Evolutionary conservation across 2,888 invertebrate species (phyloP).

Genomic region (Omphaloscelis lunosa): DNA sequence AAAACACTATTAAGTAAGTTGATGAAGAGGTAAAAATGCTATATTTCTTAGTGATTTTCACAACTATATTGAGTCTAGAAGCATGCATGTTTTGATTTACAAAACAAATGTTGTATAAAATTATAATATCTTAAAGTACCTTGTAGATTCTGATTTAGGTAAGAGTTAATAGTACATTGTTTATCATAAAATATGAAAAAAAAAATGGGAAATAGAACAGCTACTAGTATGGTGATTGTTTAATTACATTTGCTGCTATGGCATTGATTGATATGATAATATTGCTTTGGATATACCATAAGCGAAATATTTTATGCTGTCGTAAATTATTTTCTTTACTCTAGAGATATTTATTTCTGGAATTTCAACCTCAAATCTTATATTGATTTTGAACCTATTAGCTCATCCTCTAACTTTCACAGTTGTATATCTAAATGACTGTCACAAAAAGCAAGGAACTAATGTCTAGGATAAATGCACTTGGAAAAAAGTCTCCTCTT

Average conservation of each 20-base stretch:
- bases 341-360: too few relatives aligned
- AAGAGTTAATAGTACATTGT: neutral
- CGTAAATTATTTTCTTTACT: neutral
- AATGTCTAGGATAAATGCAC: too few relatives aligned
- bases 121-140: neutral
- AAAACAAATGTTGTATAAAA: neutral
- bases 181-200: too few relatives aligned
- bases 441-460: neutral
- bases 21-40: constrained; percentile 5
- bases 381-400: neutral
- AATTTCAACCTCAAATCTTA: neutral
- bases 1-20: constrained; percentile 86
- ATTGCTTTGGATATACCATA: neutral
- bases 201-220: too few relatives aligned
- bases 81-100: neutral
- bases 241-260: neutral
- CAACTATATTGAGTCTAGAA: neutral
- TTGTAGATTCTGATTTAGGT: neutral
- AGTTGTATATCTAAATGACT: neutral
- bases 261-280: neutral
- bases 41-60: neutral
- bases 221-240: neutral
- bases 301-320: neutral
- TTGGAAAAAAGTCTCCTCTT: neutral
- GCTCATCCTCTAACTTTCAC: too few relatives aligned